Conservation (phyloP, 2,113 vertebrate genomes). For the Corythornis madagascariensis region DNA sequence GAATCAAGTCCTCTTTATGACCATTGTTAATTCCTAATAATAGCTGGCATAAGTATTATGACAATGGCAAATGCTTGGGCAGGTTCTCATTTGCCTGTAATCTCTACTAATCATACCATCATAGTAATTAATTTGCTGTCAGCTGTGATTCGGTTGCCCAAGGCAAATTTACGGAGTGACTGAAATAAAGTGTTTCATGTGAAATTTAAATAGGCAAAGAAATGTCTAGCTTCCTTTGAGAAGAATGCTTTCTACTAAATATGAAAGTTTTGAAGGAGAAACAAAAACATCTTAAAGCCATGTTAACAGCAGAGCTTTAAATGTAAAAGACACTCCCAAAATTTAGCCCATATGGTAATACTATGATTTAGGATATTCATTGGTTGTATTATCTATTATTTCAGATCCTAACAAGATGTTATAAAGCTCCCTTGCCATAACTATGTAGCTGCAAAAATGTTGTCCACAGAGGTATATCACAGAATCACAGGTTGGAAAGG, state of each 20-base stretch:
- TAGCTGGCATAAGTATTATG: conserved; percentile 68
- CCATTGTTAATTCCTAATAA: conserved; percentile 73
- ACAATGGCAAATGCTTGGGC: conserved; percentile 67
- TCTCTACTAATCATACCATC: conserved; percentile 77
- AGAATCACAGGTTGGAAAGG: too few species aligned
- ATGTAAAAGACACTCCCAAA: neutral
- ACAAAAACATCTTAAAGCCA: neutral
- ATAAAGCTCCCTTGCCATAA: neutral
- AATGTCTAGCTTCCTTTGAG: conserved; percentile 8
- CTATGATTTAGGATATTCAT: neutral
- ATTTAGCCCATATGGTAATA: neutral
- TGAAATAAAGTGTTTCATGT: conserved; percentile 71
- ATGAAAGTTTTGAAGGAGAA: neutral
- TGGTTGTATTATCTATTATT: neutral
- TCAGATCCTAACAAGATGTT: neutral
- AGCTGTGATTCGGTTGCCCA: conserved; percentile 67
- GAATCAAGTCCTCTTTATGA: conserved; percentile 50
- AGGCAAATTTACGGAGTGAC: conserved; percentile 70
- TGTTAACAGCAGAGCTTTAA: neutral
- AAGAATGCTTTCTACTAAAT: neutral
- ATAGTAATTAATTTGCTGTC: conserved; percentile 83
- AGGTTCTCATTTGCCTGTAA: conserved; percentile 73
- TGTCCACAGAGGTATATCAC: neutral
- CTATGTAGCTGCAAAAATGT: neutral
- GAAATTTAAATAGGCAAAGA: conserved; percentile 69